Conservation (phyloP, 2,113 vertebrate species). For the Xenopus borealis region DNA sequence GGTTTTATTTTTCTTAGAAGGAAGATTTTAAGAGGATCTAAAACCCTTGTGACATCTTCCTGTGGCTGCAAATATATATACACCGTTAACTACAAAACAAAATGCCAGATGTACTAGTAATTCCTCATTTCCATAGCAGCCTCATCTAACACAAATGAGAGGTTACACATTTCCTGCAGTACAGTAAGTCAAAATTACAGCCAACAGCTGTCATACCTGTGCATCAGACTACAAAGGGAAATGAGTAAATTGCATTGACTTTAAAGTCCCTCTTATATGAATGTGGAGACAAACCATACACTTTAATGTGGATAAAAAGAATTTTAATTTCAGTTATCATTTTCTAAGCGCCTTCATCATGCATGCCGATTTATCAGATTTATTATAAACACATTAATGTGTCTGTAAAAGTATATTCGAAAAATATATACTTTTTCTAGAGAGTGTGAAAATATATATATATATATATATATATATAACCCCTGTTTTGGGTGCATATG, state of each 20-base stretch:
- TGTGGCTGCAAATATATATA: too few relatives aligned
- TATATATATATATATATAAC: too few relatives aligned
- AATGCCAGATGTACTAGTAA: too few relatives aligned
- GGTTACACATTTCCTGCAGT: conserved; percentile 1
- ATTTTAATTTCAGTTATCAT: background rate
- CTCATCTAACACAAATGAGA: background rate
- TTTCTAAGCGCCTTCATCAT: too few relatives aligned
- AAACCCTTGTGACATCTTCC: too few relatives aligned
- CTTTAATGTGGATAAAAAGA: background rate
- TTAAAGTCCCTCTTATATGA: background rate
- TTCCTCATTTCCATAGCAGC: background rate
- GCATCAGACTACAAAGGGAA: background rate
- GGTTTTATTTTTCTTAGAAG: background rate
- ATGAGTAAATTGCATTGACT: background rate
- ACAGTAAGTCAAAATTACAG: background rate
- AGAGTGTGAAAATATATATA: too few relatives aligned
- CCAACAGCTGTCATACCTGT: conserved; percentile 3
- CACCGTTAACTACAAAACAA: too few relatives aligned
- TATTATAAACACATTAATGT: too few relatives aligned
- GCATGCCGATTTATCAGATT: too few relatives aligned
- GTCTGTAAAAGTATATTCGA: too few relatives aligned
- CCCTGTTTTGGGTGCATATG: too few relatives aligned
- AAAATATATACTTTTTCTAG: too few relatives aligned
- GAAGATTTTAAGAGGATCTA: background rate
- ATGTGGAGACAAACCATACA: background rate